A percentile compares a stretch with the other conserved stretches of the same genome.
Evolutionary conservation across 2,888 invertebrate genomes (phyloP).

Genomic region (Eristalinus sepulchralis): DNA sequence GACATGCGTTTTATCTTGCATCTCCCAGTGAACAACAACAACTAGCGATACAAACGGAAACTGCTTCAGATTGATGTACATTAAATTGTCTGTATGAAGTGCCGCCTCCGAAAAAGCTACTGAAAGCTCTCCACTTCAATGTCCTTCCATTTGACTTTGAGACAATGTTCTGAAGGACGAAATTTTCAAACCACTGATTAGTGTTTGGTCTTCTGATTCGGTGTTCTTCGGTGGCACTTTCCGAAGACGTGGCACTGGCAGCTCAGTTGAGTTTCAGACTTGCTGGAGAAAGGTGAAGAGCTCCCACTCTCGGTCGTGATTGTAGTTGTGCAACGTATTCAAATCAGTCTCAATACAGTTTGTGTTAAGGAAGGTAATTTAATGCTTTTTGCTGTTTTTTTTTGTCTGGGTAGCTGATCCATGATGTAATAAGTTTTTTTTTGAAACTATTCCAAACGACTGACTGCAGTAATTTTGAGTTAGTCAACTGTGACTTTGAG

Average conservation of each 20-base stretch:
- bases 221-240: background rate
- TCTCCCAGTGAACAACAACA: background rate
- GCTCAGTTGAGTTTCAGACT: conserved; percentile 3
- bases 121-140: conserved; percentile 24
- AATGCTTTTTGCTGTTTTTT: background rate
- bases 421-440: background rate
- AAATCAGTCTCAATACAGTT: background rate
- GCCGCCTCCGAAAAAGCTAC: conserved; percentile 44
- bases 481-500: background rate
- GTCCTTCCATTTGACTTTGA: conserved; percentile 72
- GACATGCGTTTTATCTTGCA: conserved; percentile 56
- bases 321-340: background rate
- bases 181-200: conserved; percentile 7
- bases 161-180: conserved; percentile 71
- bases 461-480: background rate
- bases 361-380: conserved; percentile 10
- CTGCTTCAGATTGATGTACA: background rate
- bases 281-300: conserved; percentile 7
- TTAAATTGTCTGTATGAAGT: conserved; percentile 3
- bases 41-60: background rate
- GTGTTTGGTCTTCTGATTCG: background rate
- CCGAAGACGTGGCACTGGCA: conserved; percentile 14
- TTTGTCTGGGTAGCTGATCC: background rate
- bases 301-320: background rate
- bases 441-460: background rate